Base-by-base conservation (phyloP, 2,797 vertebrate genomes). In the Sebastolobus alascanus region DNA sequence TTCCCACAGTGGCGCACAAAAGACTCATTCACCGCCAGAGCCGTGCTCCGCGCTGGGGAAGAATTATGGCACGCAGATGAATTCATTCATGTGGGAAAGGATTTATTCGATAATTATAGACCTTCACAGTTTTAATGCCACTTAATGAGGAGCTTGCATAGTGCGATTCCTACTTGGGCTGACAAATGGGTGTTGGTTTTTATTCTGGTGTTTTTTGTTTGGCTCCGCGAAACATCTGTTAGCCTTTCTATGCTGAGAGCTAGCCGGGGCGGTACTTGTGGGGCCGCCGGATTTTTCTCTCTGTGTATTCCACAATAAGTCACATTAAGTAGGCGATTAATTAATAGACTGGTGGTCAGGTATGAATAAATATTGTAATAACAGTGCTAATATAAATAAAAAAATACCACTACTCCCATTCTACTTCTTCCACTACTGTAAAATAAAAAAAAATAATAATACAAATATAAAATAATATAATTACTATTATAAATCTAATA, bases 101-200 rank as follows among this genome's bases (percentile, higher is more conserved):
- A 95, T 96, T 95, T 95, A 96, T 95, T 94, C 76, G 93, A 95
- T 95, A 95, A 95, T 95, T 94, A 95, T 95, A 93, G 94, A 94
- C 93, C 90, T 93, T 93, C 92, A 91, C 91, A 90, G 90, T 93
- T 93, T 95, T 94, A 94, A 94, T 93, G 89, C 92, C 93, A 93
- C 93, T 95, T 94, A 94, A 94, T 94, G 92, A 95, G 91, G 89
- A 89, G 90, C 89, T 92, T 83, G 91, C 90, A 91, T 90, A 73
- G 91, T 90, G 84, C 74, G 87, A 93, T 90, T 93, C 87, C 88
- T 90, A 82, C 89, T 92, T 66, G 68, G 82, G 67, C 82, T 92
- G 88, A 91, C 65, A 75, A 91, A 93, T 90, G 89, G 80, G 81
- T 87, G 85, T 90, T 87, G 74, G 54, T 89, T 93, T 90, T 92